A percentile compares a stretch with the other conserved stretches of the same genome.
Evolutionary conservation across 2,888 invertebrate genomes (phyloP).

Genomic region (Sinotaia quadrata): DNA sequence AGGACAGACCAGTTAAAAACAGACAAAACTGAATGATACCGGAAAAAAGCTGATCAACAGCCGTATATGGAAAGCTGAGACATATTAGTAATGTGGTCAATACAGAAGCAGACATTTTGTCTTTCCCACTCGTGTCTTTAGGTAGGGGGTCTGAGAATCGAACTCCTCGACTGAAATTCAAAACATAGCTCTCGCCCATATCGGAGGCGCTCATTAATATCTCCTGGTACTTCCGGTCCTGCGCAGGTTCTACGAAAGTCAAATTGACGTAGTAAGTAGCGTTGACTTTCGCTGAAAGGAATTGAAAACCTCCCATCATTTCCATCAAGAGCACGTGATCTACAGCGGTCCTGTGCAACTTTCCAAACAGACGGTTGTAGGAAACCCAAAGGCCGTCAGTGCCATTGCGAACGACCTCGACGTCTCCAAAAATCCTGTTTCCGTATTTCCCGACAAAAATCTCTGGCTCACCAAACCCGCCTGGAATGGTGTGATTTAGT

Average conservation of each 20-base stretch:
- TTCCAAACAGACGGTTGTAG: conserved; percentile 1
- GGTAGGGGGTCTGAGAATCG: neutral
- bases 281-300: neutral
- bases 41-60: no score
- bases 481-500: neutral
- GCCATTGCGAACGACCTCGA: conserved; percentile 10
- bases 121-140: no score
- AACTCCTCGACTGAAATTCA: neutral
- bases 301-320: neutral
- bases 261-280: neutral
- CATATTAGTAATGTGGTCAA: no score
- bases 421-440: conserved; percentile 33
- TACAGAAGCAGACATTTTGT: no score
- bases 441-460: conserved; percentile 34
- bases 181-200: neutral
- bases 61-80: no score
- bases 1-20: no score
- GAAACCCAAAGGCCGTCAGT: neutral
- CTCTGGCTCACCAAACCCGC: neutral
- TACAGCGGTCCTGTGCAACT: neutral
- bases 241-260: neutral
- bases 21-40: no score
- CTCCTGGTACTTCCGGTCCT: neutral
- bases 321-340: neutral
- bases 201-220: neutral